These are phyloP conservation scores for Lepidostoma basale DNA, from an alignment of 1,140 invertebrate genomes.

Conservation along the genomic window DNA sequence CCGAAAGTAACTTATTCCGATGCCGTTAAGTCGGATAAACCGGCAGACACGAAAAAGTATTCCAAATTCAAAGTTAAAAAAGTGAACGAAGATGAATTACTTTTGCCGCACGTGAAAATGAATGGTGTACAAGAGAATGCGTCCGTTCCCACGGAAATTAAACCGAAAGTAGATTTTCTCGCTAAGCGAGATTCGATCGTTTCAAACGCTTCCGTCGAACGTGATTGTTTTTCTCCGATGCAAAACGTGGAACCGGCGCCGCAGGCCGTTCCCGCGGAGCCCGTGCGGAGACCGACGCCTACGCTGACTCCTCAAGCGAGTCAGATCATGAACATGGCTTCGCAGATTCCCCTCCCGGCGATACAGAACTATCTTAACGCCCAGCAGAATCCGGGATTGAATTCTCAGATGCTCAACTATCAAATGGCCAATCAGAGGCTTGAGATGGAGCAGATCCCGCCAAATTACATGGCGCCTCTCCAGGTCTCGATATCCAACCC, in stretches of 20 bases:
- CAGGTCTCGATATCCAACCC: constrained; percentile 43
- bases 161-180: neutral
- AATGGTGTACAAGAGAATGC: constrained; percentile 33
- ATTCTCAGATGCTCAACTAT: constrained; percentile 40
- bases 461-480: constrained; percentile 41
- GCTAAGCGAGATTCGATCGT: neutral
- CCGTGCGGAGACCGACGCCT: constrained; percentile 33
- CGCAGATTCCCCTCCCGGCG: constrained; percentile 35
- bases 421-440: constrained; percentile 38
- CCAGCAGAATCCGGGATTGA: constrained; percentile 32
- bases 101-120: constrained; percentile 37
- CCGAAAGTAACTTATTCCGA: constrained; percentile 25
- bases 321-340: constrained; percentile 34
- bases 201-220: constrained; percentile 1
- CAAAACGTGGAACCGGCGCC: neutral
- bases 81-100: constrained; percentile 35
- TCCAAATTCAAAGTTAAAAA: constrained; percentile 46
- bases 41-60: constrained; percentile 34
- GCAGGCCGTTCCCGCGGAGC: constrained; percentile 9
- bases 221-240: neutral
- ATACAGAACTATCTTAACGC: constrained; percentile 41
- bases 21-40: constrained; percentile 6
- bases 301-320: constrained; percentile 38
- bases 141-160: neutral
- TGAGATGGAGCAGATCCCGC: constrained; percentile 32